Evolutionary conservation across 2,888 invertebrate genomes (phyloP).

Genomic region (Sussaba pulchella): DNA sequence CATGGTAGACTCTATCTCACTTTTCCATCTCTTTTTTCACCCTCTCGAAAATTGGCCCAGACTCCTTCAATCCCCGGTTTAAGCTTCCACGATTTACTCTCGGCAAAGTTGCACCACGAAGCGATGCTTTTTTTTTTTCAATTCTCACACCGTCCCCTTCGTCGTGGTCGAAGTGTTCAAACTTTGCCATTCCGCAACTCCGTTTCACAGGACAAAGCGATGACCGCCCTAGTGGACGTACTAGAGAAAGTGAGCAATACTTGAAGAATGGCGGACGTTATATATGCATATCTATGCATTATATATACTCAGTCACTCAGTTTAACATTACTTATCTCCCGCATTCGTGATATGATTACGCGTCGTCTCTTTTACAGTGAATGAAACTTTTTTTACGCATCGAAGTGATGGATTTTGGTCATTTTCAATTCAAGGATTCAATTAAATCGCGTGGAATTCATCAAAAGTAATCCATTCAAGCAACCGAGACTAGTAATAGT

Average conservation of each 20-base stretch:
- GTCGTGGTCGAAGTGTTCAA: slow-evolving; percentile 39
- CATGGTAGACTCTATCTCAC: neutral
- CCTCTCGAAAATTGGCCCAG: slow-evolving; percentile 70
- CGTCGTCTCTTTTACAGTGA: neutral
- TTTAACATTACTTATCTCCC: neutral
- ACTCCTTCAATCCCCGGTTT: slow-evolving; percentile 46
- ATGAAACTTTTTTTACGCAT: neutral
- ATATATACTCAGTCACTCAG: neutral
- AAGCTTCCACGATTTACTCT: slow-evolving; percentile 5
- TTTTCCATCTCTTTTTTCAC: neutral
- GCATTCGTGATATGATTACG: neutral
- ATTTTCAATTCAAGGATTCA: neutral
- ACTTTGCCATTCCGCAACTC: slow-evolving; percentile 8
- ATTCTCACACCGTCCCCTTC: slow-evolving; percentile 25
- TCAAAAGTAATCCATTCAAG: neutral
- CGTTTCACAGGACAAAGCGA: neutral
- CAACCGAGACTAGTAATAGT: too few relatives aligned
- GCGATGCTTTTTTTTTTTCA: slow-evolving; percentile 26
- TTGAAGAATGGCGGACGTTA: neutral
- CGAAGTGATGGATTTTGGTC: neutral
- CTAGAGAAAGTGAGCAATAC: neutral
- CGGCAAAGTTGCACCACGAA: neutral
- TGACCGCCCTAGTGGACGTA: neutral
- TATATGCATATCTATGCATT: neutral
- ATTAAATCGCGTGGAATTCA: neutral